Conservation (phyloP, 2,797 vertebrate species). For the Pitangus sulphuratus region DNA sequence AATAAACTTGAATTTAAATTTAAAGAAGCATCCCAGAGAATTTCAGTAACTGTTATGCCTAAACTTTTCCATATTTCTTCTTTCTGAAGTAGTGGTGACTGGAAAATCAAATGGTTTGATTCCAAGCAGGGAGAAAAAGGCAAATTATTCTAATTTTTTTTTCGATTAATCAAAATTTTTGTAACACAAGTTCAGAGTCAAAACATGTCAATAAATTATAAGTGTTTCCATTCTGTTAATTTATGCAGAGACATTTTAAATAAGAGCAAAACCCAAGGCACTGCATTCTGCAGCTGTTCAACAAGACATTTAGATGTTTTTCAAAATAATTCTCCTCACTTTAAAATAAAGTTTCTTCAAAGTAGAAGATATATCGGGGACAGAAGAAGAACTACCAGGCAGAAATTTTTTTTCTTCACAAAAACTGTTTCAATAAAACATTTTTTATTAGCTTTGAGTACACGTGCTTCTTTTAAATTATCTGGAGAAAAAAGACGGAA, state of each 20-base stretch:
- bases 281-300: background rate
- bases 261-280: slow-evolving; percentile 16
- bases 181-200: background rate
- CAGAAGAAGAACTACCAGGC: background rate
- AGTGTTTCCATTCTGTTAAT: slow-evolving; percentile 2
- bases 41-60: background rate
- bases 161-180: background rate
- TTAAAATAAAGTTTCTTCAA: background rate
- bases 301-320: background rate
- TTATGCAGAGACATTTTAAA: slow-evolving; percentile 14
- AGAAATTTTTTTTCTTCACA: background rate
- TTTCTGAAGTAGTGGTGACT: background rate
- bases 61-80: background rate
- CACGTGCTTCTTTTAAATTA: background rate
- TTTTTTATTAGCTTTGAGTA: background rate
- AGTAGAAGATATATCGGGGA: background rate
- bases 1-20: background rate
- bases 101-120: background rate
- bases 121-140: background rate
- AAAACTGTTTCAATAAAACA: background rate
- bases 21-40: background rate
- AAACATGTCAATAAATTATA: background rate
- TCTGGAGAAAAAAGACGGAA: slow-evolving; percentile 1
- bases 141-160: background rate
- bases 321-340: slow-evolving; percentile 1